These are phyloP conservation scores for Emydoidea blandingii DNA, from an alignment of 2,797 vertebrate species.

Conservation along the genomic window DNA sequence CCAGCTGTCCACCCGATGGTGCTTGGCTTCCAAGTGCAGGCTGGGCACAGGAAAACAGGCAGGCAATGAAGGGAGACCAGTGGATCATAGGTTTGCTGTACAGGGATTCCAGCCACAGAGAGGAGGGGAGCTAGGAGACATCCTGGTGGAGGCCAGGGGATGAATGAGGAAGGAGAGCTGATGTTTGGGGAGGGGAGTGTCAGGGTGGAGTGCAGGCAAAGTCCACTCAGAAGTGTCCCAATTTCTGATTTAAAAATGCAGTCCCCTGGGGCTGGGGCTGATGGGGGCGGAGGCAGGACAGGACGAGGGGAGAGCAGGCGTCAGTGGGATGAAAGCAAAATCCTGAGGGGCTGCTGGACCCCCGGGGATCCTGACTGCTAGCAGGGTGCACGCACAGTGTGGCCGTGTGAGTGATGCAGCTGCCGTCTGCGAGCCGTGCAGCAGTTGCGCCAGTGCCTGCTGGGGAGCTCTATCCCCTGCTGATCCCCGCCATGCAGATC, in stretches of 20 bases:
- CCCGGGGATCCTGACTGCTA: background rate
- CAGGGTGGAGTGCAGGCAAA: background rate
- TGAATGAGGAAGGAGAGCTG: background rate
- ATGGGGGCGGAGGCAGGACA: background rate
- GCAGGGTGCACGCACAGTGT: background rate
- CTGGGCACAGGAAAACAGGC: background rate
- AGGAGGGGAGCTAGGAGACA: background rate
- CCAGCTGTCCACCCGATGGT: background rate
- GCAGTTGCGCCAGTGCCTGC: background rate
- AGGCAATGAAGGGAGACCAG: background rate
- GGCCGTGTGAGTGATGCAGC: background rate
- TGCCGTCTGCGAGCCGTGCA: background rate
- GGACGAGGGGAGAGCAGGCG: background rate
- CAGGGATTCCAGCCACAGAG: no score
- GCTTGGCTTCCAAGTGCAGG: background rate
- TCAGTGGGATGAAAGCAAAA: background rate
- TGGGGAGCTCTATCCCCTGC: background rate
- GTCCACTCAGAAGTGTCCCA: background rate
- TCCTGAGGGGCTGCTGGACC: background rate
- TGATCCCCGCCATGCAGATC: no score
- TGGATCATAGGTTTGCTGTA: no score
- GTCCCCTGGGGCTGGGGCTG: fast-evolving
- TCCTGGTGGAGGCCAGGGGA: background rate
- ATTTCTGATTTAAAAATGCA: constrained; percentile 18
- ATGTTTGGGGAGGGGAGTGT: background rate